These are phyloP conservation scores for Schrankia costaestrigalis DNA, from an alignment of 2,888 invertebrate species.

Conservation along the genomic window DNA sequence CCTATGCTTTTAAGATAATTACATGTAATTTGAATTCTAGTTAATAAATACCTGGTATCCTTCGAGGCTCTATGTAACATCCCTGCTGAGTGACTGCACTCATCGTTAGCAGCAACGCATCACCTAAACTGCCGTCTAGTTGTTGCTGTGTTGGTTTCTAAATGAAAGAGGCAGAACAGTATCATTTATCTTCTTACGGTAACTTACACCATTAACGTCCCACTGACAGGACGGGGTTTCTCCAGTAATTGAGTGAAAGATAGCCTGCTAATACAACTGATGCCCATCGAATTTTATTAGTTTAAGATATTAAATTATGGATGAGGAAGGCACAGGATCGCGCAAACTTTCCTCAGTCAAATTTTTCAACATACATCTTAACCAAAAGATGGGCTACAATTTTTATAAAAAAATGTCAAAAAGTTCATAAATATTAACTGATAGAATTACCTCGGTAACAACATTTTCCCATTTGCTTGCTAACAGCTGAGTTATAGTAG, in stretches of 20 bases:
- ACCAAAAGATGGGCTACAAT: no score
- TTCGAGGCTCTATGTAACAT: slow-evolving; percentile 63
- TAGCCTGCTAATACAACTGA: no score
- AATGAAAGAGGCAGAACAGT: slow-evolving; percentile 5
- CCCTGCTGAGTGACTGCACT: slow-evolving; percentile 82
- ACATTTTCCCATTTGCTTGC: slow-evolving; percentile 55
- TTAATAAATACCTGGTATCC: slow-evolving; percentile 44
- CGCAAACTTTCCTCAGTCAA: no score
- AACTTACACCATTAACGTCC: no score
- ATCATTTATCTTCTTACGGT: no score
- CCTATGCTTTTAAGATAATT: no score
- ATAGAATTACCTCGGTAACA: slow-evolving; percentile 33
- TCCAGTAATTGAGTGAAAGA: no score
- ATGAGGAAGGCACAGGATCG: no score
- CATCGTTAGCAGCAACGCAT: slow-evolving; percentile 72
- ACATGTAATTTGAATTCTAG: not conserved
- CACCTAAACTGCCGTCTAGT: slow-evolving; percentile 54
- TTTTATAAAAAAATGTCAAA: not conserved
- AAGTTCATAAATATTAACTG: not conserved
- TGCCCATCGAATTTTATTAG: no score
- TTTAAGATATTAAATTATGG: no score
- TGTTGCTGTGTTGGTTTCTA: slow-evolving; percentile 41
- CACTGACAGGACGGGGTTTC: no score
- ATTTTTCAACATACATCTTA: no score
- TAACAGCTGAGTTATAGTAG: slow-evolving; percentile 51